These are phyloP conservation scores for Cinara cedri DNA, from an alignment of 2,888 invertebrate genomes.

Conservation along the genomic window DNA sequence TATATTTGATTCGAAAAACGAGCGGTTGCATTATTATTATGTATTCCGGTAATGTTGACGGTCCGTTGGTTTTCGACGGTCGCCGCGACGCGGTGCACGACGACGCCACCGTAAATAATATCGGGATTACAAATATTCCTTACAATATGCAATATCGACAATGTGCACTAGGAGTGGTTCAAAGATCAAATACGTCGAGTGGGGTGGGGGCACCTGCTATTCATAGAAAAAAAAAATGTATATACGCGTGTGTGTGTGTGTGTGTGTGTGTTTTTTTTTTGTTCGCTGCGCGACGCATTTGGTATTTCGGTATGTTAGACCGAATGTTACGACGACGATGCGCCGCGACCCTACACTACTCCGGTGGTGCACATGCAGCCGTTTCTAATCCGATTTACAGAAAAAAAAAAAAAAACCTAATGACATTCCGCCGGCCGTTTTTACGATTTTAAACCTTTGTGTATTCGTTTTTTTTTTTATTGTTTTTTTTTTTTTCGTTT, in stretches of 20 bases:
- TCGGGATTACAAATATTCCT: no score
- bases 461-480: no score
- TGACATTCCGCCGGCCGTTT: constrained; percentile 23
- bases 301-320: constrained; percentile 7
- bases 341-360: constrained; percentile 19
- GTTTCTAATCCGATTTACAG: constrained; percentile 48
- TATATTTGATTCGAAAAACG: background rate
- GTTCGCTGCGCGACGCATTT: no score
- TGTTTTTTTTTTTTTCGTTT: no score
- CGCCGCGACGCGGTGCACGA: background rate
- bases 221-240: no score
- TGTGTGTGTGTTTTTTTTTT: no score
- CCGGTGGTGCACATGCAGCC: background rate
- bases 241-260: no score
- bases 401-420: no score
- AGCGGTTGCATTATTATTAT: background rate
- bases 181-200: constrained; percentile 19
- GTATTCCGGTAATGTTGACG: background rate
- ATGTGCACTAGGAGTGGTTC: background rate
- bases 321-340: background rate
- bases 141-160: constrained; percentile 1
- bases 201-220: no score
- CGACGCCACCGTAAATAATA: background rate
- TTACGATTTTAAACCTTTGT: constrained; percentile 31
- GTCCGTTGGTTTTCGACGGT: background rate